Evolutionary conservation across 2,888 invertebrate species (phyloP), one percentile per base, ranked within the genome.

Genomic region (Julus scandinavius): DNA sequence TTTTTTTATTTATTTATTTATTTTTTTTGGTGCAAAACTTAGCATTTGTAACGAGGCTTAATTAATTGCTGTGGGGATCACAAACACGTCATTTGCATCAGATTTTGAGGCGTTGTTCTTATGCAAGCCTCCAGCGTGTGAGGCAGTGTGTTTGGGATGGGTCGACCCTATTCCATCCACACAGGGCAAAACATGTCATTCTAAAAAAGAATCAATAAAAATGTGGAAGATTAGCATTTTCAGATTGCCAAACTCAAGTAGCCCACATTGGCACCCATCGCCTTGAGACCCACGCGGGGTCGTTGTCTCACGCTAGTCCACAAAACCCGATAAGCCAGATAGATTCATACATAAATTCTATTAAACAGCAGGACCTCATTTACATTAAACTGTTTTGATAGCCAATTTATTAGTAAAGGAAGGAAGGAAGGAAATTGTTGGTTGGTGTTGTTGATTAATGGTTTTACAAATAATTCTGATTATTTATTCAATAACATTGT

Each of bases 251-350:
- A 63, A 63, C 20, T 63, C 63, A 63, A 5, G 63, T 13, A 13
- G 1, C n/a, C 63, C n/a, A 4, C n/a, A 58, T 58, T 63, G 63
- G 63, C 63, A 63, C 63, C 63, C 20, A 63, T 63, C 63, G 63
- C 63, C 63, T 63, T 63, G 63, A 63, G 63, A 63, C 63, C 63
- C 63, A 63, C 63, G 63, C n/a, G 5, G 63, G 63, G 63, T 63
- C 63, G 63, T 63, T 20, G 63, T 63, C 63, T 63, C 63, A 63
- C 63, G 63, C 63, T 63, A n/a, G 63, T 63, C 63, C n/a, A 63
- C 63, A 15, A 20, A 63, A 20, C n/a, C 20, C 63, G 63, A n/a
- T 20, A 63, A 20, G 54, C 9, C 54, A 20, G 63, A 5, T 1
- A 63, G 63, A 6, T 63, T 63, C 63, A 20, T 17, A 54, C 17